Base-by-base conservation (phyloP, 1,140 invertebrate genomes). In the Pseudachorutes palmiensis region DNA sequence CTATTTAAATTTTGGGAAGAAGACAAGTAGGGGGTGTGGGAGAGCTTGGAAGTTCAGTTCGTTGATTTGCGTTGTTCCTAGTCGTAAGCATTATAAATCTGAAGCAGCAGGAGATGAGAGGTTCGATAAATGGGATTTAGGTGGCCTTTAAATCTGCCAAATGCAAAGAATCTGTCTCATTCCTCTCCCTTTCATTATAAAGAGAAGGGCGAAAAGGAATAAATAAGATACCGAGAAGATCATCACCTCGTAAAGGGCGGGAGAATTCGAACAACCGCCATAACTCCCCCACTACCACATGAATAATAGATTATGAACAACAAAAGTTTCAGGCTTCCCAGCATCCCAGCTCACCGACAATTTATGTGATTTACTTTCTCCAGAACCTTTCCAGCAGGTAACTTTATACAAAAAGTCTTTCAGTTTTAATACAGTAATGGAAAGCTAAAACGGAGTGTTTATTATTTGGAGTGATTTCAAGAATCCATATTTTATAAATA, bases 121-220 rank as follows among this genome's bases (percentile, higher is more conserved):
- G 66, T 70, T 66, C 68, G 68, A 70, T 70, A 70, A 70, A 70
- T 64, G 65, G 68, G 65, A 70, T 70, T 70, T 70, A 48, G 45
- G 32, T 64, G 60, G 60, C 68, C 62, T 66, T 66, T 70, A 70
- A 70, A 70, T 70, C 68, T 70, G 68, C 61, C 68, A 70, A 70
- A 33, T 70, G 65, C 68, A 70, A 66, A 60, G 58, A 69, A 69
- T 69, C 68, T 45, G 59, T 24, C 12, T 55, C 51, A 55, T 55
- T 24, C 51, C 24, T 55, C 24, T 55, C 24, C 12, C 24, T 55
- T 24, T 55, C 51, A 55, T 55, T 55, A 55, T 55, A 14, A 9
- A 5, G 12, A 55, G 19, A 9, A 9, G 9, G 9, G 51, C 12
- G 12, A 26, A 55, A 26, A 24, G 12, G 51, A 55, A 55, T 55